phyloP scores from a whole-genome alignment of 2,797 vertebrate genomes.

The Gallinago nigripennis region DNA sequence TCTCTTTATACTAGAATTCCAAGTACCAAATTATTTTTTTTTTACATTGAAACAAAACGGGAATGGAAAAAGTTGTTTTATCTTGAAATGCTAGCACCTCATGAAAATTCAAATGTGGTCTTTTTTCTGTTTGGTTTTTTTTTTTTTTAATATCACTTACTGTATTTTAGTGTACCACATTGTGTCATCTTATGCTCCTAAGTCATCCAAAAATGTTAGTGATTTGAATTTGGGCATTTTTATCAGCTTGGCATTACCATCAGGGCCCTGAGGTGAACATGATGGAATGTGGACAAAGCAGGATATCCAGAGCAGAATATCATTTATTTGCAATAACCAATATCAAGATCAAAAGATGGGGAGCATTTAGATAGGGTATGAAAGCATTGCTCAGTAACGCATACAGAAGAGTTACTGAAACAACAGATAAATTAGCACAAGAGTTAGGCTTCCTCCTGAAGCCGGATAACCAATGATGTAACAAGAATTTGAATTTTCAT shows the following conservation, averaged over 20 bases:
- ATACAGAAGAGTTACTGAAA: neutral
- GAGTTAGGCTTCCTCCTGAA: neutral
- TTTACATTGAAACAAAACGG: neutral
- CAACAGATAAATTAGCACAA: neutral
- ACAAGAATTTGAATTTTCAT: neutral
- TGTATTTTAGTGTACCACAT: neutral
- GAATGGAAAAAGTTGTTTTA: neutral
- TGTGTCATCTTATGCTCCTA: neutral
- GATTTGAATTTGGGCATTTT: neutral
- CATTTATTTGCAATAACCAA: neutral
- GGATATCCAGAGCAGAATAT: neutral
- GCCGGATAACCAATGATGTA: neutral
- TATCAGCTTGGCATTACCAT: neutral
- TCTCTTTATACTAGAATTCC: neutral
- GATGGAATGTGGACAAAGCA: neutral
- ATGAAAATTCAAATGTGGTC: neutral
- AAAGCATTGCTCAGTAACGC: neutral
- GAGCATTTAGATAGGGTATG: neutral
- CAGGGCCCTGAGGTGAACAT: neutral
- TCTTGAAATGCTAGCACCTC: neutral
- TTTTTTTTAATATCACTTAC: neutral
- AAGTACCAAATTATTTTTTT: neutral
- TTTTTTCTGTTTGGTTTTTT: neutral
- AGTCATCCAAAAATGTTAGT: neutral
- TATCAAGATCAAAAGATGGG: neutral